These are phyloP conservation scores for Romanogobio albipinnatus DNA, from an alignment of 2,113 vertebrate genomes.

Conservation along the genomic window DNA sequence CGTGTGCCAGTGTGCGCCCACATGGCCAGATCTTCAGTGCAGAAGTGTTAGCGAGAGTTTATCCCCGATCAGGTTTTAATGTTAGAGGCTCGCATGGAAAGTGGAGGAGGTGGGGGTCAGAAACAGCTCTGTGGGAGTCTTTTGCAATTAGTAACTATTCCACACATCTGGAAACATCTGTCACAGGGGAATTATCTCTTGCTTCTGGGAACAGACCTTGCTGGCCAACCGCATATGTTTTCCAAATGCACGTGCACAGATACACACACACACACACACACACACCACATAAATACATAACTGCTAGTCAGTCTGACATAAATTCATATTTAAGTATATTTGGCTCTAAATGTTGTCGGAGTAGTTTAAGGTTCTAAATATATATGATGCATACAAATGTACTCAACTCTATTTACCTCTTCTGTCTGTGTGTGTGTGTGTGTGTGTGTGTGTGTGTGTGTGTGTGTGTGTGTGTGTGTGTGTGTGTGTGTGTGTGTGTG, in stretches of 20 bases:
- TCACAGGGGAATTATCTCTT: constrained; percentile 53
- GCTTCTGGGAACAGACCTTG: constrained; percentile 46
- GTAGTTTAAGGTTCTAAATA: neutral
- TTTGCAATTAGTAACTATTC: constrained; percentile 58
- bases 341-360: neutral
- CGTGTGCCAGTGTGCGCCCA: neutral
- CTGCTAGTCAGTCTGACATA: constrained; percentile 18
- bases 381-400: neutral
- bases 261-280: constrained; percentile 7
- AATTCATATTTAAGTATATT: constrained; percentile 9
- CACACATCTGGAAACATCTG: constrained; percentile 60
- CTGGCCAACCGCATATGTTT: constrained; percentile 51
- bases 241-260: constrained; percentile 43
- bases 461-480: too few relatives aligned
- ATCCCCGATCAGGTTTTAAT: constrained; percentile 26
- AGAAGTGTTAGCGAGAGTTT: constrained; percentile 23
- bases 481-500: too few relatives aligned
- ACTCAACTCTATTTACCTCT: neutral
- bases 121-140: constrained; percentile 57
- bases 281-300: constrained; percentile 42
- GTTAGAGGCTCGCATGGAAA: constrained; percentile 14
- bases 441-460: too few relatives aligned
- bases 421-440: too few relatives aligned
- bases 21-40: neutral
- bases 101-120: constrained; percentile 5